Base-by-base conservation (phyloP, 1,140 invertebrate species). In the Homarus americanus region DNA sequence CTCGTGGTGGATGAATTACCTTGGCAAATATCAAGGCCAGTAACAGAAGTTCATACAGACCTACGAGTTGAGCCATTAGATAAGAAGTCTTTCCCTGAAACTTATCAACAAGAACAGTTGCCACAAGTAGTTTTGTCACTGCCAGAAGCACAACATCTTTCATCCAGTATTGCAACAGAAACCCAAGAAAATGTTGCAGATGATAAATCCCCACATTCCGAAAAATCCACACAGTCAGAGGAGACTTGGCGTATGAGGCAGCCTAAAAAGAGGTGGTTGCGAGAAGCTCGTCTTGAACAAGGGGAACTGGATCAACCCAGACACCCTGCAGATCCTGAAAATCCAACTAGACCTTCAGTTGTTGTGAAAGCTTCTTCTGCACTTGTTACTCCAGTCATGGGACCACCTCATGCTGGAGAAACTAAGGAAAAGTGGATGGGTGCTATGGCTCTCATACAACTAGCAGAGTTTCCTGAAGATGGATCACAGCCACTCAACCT, bases 381-480 rank as follows among this genome's bases (percentile, higher is more conserved):
- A 34, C 24, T 38, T n/a, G 15, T 41, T n/a, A 84, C 9, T 49
- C 80, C 69, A 41, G 10, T 76, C 36, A 41, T 75, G 34, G 84
- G 66, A 36, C 66, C 44, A 73, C 40, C 49, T 69, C 49, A 76
- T 80, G 34, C 72, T 76, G 80, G 82, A 0, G 95, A 95, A 73
- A 94, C 95, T 82, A 95, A 95, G 93, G 95, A 96, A 63, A 95
- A 95, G 92, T 95, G 95, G 94, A 93, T 96, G 24, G 96, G 96
- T 36, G 96, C 96, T 38, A 94, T 97, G 91, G 96, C 96, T 44
- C 94, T 97, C 0, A 96, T 96, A 93, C 95, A 96, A 94, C 93
- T 97, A 38, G 94, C 95, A 66, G 91, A 93, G 80, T 85, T 93
- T 73, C 41, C 92, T 34, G 92, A 93, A 79, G 73, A 58, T 38